Evolutionary conservation across 23 tunicate species (phyloP).

Genomic region (Botrylloides violaceus): DNA sequence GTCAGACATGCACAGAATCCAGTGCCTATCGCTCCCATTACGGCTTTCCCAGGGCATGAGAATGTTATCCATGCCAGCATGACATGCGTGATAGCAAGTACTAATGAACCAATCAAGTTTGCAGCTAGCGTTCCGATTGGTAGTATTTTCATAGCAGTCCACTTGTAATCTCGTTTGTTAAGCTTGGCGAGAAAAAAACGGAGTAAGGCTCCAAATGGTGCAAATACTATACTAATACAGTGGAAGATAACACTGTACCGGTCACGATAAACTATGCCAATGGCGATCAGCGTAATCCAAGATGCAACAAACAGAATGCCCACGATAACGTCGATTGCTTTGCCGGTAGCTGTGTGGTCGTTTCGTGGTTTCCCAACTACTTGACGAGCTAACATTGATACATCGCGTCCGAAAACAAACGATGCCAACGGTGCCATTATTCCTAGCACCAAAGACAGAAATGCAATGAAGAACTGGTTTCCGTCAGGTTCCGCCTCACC

Average conservation of each 20-base stretch:
- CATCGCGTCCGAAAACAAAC: constrained; percentile 30
- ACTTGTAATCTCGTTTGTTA: neutral
- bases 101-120: constrained; percentile 14
- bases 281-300: neutral
- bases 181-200: constrained; percentile 9
- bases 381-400: neutral
- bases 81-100: neutral
- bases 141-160: neutral
- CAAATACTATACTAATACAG: constrained; percentile 18
- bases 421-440: constrained; percentile 26
- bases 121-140: constrained; percentile 30
- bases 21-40: constrained; percentile 40
- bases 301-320: neutral
- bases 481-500: constrained; percentile 23
- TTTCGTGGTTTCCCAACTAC: too few species aligned
- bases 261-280: constrained; percentile 1
- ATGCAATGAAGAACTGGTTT: constrained; percentile 24
- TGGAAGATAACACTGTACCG: neutral
- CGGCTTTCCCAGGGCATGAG: constrained; percentile 9
- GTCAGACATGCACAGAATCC: constrained; percentile 81
- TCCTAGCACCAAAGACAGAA: constrained; percentile 31
- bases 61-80: neutral
- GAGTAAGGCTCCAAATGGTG: constrained; percentile 27
- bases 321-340: neutral
- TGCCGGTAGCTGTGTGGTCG: neutral